These are phyloP conservation scores for Coenonympha glycerion DNA, from an alignment of 2,888 invertebrate species.

Conservation along the genomic window DNA sequence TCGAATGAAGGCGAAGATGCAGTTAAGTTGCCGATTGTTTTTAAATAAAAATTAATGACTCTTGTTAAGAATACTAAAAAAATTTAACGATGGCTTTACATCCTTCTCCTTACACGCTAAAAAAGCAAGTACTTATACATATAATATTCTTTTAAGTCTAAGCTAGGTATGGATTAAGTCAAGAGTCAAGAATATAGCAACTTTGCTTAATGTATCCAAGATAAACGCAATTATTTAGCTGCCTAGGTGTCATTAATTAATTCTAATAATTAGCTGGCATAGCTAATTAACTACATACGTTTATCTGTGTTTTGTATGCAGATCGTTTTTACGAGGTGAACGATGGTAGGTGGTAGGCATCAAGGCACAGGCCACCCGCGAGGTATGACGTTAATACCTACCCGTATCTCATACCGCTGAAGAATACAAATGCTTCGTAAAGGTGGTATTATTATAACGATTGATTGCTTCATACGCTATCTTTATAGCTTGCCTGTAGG, in stretches of 20 bases:
- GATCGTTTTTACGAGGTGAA: conserved; percentile 43
- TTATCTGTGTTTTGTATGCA: conserved; percentile 48
- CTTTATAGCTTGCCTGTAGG: background rate
- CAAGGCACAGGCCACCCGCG: conserved; percentile 55
- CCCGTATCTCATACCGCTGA: conserved; percentile 42
- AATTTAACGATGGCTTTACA: no score
- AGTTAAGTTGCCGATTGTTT: no score
- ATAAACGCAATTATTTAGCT: conserved; percentile 2
- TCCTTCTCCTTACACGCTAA: no score
- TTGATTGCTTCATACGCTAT: conserved; percentile 50
- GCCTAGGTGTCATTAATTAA: conserved; percentile 1
- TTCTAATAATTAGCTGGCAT: conserved; percentile 24
- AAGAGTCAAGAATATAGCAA: no score
- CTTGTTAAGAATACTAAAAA: no score
- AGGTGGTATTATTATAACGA: conserved; percentile 40
- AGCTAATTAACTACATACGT: conserved; percentile 15
- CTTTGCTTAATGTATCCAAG: no score
- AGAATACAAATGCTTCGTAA: conserved; percentile 54
- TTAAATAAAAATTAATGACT: no score
- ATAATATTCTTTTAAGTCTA: no score
- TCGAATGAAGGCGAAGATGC: no score
- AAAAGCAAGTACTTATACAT: no score
- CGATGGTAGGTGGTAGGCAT: conserved; percentile 35
- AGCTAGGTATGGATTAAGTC: no score
- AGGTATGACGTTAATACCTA: conserved; percentile 40